Percentiles rank a stretch among this genome's conserved stretches.
These are phyloP conservation scores for Oryzias dopingdopingensis DNA, from an alignment of 2,797 vertebrate genomes.

Conservation along the genomic window DNA sequence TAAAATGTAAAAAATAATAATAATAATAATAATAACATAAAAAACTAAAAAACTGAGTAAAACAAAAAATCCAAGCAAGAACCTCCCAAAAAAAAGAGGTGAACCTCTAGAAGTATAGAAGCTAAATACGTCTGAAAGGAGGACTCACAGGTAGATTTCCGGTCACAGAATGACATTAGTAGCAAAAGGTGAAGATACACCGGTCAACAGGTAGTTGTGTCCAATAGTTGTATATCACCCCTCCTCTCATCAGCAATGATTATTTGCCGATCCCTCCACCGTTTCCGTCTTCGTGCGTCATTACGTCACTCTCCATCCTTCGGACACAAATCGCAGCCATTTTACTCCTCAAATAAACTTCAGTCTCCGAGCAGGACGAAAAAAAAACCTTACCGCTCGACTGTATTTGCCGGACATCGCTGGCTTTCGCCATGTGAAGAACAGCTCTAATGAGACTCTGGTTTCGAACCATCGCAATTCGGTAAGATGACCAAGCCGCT, in stretches of 20 bases:
- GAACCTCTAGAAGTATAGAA: too few relatives aligned
- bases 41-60: too few relatives aligned
- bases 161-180: too few relatives aligned
- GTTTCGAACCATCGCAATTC: constrained; percentile 6
- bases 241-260: neutral
- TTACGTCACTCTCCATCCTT: constrained; percentile 75
- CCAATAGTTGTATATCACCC: too few relatives aligned
- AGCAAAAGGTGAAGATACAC: neutral
- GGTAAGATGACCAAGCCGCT: constrained; percentile 52
- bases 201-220: neutral
- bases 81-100: too few relatives aligned
- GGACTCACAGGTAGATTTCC: too few relatives aligned
- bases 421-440: constrained; percentile 28
- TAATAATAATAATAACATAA: too few relatives aligned
- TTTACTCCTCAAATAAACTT: constrained; percentile 82
- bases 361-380: constrained; percentile 46
- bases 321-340: constrained; percentile 77
- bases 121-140: too few relatives aligned
- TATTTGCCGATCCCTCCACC: constrained; percentile 9
- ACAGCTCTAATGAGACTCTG: constrained; percentile 8
- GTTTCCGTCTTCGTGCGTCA: constrained; percentile 38
- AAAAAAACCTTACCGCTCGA: constrained; percentile 26
- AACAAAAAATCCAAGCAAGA: too few relatives aligned
- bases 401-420: neutral
- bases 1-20: too few relatives aligned